These are phyloP conservation scores for Oxystoma pomonae DNA, from an alignment of 2,888 invertebrate species.

Conservation along the genomic window DNA sequence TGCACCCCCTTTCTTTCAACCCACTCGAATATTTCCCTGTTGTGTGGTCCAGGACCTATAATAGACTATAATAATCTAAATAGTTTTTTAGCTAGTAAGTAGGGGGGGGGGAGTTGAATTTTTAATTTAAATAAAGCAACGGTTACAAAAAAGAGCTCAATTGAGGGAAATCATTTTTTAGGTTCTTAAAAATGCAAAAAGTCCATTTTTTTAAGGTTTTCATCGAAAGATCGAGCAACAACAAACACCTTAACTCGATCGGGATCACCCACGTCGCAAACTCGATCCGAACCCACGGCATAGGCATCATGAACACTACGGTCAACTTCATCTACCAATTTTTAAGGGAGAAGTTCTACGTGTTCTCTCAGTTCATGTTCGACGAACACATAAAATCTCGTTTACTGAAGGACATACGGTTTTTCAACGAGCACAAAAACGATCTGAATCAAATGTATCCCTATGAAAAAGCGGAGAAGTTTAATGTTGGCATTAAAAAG, in stretches of 20 bases:
- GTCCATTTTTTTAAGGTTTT: slow-evolving; percentile 63
- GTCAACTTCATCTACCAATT: slow-evolving; percentile 92
- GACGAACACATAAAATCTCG: slow-evolving; percentile 97
- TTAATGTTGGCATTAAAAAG: slow-evolving; percentile 86
- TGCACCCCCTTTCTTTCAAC: too few relatives aligned
- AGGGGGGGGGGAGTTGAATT: too few relatives aligned
- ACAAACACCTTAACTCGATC: slow-evolving; percentile 92
- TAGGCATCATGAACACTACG: slow-evolving; percentile 68
- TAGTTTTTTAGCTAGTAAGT: too few relatives aligned
- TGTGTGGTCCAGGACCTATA: too few relatives aligned
- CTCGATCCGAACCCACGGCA: slow-evolving; percentile 94
- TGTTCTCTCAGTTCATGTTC: slow-evolving; percentile 94
- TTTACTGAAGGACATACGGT: slow-evolving; percentile 81
- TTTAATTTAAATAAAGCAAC: too few relatives aligned
- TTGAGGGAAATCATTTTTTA: too few relatives aligned
- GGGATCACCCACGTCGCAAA: slow-evolving; percentile 94
- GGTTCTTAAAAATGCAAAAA: too few relatives aligned
- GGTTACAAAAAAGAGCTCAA: too few relatives aligned
- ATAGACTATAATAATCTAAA: too few relatives aligned
- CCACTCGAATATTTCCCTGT: too few relatives aligned
- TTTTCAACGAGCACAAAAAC: slow-evolving; percentile 71
- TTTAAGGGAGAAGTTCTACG: slow-evolving; percentile 85
- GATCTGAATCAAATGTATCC: slow-evolving; percentile 68
- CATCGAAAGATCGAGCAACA: slow-evolving; percentile 85
- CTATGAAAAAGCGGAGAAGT: slow-evolving; percentile 89